These are phyloP conservation scores for Vulpes lagopus DNA, from an alignment of 2,113 vertebrate genomes.

Conservation along the genomic window DNA sequence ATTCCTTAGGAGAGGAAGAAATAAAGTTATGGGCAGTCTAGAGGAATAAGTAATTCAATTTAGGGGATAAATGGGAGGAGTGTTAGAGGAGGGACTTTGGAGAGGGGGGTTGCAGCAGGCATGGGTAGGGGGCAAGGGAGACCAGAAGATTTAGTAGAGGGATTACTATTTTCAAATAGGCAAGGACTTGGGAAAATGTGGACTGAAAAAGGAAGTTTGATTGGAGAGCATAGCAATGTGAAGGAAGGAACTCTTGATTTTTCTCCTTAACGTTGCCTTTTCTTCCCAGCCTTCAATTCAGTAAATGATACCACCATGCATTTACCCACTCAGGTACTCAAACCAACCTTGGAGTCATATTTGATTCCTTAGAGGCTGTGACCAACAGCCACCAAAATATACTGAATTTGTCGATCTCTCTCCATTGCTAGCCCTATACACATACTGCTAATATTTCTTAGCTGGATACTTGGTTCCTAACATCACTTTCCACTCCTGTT, in stretches of 20 bases:
- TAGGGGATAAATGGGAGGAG: background rate
- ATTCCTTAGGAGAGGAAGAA: conserved; percentile 11
- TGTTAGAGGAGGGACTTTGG: background rate
- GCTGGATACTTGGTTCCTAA: background rate
- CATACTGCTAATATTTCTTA: background rate
- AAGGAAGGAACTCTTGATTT: background rate
- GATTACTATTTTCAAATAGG: background rate
- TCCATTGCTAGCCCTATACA: background rate
- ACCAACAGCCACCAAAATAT: background rate
- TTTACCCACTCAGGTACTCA: background rate
- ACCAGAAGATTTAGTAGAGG: background rate
- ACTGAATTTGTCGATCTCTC: background rate
- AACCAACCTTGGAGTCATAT: background rate
- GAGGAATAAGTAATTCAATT: background rate
- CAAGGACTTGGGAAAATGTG: background rate
- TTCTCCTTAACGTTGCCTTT: background rate
- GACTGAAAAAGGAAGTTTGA: background rate
- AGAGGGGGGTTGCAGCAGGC: background rate
- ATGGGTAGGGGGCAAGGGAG: background rate
- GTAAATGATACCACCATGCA: background rate
- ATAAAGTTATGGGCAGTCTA: background rate
- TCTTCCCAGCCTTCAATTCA: background rate
- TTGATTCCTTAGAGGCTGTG: background rate
- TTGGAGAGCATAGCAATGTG: background rate
- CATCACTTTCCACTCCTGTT: background rate